A percentile compares a stretch with the other conserved stretches of the same genome.
Evolutionary conservation across 2,888 invertebrate species (phyloP).

Genomic region (Drosophila hawaiiensis): DNA sequence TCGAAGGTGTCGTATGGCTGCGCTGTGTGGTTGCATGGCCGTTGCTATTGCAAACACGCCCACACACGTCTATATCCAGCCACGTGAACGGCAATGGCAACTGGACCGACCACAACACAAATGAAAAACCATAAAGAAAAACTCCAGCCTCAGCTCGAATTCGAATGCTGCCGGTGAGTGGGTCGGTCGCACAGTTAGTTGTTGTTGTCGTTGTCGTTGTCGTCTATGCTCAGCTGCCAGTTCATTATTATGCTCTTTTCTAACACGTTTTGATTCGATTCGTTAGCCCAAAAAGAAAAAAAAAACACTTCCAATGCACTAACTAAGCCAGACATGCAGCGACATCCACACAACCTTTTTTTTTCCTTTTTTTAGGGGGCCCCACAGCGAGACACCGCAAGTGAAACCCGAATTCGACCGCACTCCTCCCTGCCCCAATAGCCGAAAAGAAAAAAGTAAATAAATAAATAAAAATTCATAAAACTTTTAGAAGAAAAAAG

Average conservation of each 20-base stretch:
- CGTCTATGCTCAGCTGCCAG: conserved; percentile 32
- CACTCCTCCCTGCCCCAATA: neutral
- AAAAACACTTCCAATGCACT: conserved; percentile 45
- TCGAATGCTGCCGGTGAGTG: conserved; percentile 29
- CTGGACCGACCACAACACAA: conserved; percentile 54
- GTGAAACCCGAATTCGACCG: conserved; percentile 26
- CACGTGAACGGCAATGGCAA: conserved; percentile 42
- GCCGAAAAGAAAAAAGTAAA: conserved; percentile 4
- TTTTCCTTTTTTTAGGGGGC: conserved; percentile 22
- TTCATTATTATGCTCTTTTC: conserved; percentile 73
- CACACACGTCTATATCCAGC: conserved; percentile 27
- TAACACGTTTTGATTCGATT: conserved; percentile 70
- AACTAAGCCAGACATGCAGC: conserved; percentile 45
- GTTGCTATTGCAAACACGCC: conserved; percentile 45
- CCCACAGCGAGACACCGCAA: conserved; percentile 49
- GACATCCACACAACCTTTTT: conserved; percentile 9
- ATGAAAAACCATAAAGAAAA: conserved; percentile 65
- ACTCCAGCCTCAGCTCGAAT: conserved; percentile 14
- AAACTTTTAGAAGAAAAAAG: conserved; percentile 64
- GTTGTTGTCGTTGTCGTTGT: conserved; percentile 12
- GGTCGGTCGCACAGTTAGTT: conserved; percentile 31
- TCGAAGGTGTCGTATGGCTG: conserved; percentile 58
- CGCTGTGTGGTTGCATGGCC: conserved; percentile 40
- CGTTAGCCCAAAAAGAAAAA: conserved; percentile 47
- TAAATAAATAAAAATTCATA: conserved; percentile 20